Percentiles rank a stretch among this genome's conserved stretches.
Conservation (phyloP, 2,888 invertebrate genomes). For the Pediacus dermestoides region DNA sequence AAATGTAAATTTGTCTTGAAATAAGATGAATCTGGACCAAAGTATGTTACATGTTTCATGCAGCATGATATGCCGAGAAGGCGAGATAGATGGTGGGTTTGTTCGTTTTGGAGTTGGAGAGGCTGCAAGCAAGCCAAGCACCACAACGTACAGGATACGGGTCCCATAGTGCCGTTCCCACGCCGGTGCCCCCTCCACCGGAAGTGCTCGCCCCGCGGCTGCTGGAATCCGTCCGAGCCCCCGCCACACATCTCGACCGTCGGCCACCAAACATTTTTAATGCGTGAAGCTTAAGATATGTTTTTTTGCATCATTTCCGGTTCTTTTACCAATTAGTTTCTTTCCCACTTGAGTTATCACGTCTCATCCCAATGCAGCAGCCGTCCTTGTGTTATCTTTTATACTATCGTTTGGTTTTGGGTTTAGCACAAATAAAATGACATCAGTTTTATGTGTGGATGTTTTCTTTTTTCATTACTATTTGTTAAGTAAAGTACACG, state of each 20-base stretch:
- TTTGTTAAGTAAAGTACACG: too few relatives aligned
- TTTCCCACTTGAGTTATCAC: constrained; percentile 34
- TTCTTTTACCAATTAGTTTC: constrained; percentile 43
- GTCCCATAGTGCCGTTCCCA: constrained; percentile 35
- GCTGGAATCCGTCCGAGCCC: constrained; percentile 33
- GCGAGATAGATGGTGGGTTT: too few relatives aligned
- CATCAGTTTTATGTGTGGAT: too few relatives aligned
- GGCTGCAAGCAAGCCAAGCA: neutral
- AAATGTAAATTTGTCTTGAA: too few relatives aligned
- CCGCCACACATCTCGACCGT: constrained; percentile 18
- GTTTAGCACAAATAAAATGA: too few relatives aligned
- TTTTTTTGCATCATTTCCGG: constrained; percentile 43
- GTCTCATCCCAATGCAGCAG: constrained; percentile 13
- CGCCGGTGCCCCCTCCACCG: constrained; percentile 42
- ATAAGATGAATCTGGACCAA: too few relatives aligned
- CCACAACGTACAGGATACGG: constrained; percentile 11
- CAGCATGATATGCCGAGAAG: too few relatives aligned
- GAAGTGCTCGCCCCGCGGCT: constrained; percentile 42
- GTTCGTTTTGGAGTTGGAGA: constrained; percentile 1
- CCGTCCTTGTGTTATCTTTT: constrained; percentile 20
- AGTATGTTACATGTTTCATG: too few relatives aligned
- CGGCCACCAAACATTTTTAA: constrained; percentile 28
- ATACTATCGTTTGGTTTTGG: too few relatives aligned
- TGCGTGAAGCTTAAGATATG: constrained; percentile 35
- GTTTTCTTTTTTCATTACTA: too few relatives aligned